These are phyloP conservation scores for Cactoblastis cactorum DNA, from an alignment of 2,888 invertebrate genomes.

Conservation along the genomic window DNA sequence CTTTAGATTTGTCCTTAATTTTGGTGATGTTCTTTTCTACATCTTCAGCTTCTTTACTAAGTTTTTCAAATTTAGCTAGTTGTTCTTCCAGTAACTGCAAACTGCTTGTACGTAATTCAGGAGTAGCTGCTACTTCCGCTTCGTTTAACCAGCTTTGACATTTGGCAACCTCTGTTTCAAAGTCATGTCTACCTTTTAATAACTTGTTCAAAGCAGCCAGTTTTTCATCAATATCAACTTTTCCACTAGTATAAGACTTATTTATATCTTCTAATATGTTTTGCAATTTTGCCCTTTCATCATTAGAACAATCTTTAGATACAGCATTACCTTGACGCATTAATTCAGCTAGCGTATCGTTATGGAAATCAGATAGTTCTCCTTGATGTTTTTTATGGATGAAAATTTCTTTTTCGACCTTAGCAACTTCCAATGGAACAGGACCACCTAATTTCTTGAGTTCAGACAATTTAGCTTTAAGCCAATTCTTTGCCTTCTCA, in stretches of 20 bases:
- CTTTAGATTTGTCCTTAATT: conserved; percentile 88
- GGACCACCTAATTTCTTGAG: conserved; percentile 87
- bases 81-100: conserved; percentile 93
- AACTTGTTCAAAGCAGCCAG: conserved; percentile 85
- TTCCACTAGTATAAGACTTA: conserved; percentile 85
- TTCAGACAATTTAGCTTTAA: conserved; percentile 87
- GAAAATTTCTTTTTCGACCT: conserved; percentile 90
- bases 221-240: conserved; percentile 86
- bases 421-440: conserved; percentile 87
- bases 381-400: conserved; percentile 86
- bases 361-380: conserved; percentile 88
- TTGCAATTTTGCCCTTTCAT: conserved; percentile 83
- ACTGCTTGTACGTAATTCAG: conserved; percentile 88
- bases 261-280: conserved; percentile 83
- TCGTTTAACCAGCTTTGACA: conserved; percentile 94
- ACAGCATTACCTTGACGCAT: conserved; percentile 87
- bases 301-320: conserved; percentile 89
- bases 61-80: conserved; percentile 89
- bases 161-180: conserved; percentile 89
- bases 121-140: conserved; percentile 91
- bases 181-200: conserved; percentile 87
- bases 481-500: conserved; percentile 89
- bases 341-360: conserved; percentile 86
- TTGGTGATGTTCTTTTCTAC: conserved; percentile 86
- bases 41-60: conserved; percentile 85